Evolutionary conservation across 2,113 vertebrate species (phyloP).

Genomic region (Vidua chalybeata): DNA sequence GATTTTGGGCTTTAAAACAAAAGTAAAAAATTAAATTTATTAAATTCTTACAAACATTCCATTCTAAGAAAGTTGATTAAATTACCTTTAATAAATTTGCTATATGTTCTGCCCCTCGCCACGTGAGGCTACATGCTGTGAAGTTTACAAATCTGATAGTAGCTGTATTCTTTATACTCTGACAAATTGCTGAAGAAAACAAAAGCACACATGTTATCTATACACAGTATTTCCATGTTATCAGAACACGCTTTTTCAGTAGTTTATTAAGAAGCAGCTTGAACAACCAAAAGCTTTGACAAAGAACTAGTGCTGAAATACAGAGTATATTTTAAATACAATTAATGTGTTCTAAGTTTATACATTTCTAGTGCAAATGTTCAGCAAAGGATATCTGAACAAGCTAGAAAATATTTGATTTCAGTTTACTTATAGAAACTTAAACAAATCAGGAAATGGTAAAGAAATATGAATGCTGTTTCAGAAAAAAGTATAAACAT

Average conservation of each 20-base stretch:
- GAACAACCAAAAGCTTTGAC: background rate
- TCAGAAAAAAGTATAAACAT: background rate
- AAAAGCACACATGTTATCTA: background rate
- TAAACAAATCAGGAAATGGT: background rate
- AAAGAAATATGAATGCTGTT: background rate
- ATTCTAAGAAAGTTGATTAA: background rate
- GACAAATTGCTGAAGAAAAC: slow-evolving; percentile 84
- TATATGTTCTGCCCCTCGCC: slow-evolving; percentile 90
- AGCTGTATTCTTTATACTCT: slow-evolving; percentile 89
- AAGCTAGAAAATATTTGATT: background rate
- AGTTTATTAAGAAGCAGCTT: background rate
- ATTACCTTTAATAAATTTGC: slow-evolving; percentile 92
- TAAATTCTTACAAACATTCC: background rate
- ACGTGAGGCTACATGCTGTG: slow-evolving; percentile 90
- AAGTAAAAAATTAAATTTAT: background rate
- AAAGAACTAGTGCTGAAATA: background rate
- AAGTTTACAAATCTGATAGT: slow-evolving; percentile 88
- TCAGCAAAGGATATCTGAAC: background rate
- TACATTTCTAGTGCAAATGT: background rate
- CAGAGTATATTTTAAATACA: background rate
- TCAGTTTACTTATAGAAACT: background rate
- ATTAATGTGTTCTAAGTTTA: background rate
- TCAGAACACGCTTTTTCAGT: background rate
- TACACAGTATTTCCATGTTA: background rate
- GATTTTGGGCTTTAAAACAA: background rate